Conservation (phyloP, 2,888 invertebrate genomes). For the Hoplodrina ambigua region DNA sequence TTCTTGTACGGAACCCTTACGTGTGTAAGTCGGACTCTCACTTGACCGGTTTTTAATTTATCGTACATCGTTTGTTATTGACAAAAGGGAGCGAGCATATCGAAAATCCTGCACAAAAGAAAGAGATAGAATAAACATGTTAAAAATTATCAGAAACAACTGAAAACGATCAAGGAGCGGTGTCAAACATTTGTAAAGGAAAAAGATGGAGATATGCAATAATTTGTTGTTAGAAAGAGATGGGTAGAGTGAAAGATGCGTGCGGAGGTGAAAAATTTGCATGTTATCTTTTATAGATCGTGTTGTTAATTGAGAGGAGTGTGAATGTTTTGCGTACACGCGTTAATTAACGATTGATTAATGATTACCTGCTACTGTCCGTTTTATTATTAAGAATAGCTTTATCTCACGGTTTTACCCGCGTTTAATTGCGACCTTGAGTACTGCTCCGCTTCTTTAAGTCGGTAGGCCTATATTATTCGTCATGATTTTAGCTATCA, state of each 20-base stretch:
- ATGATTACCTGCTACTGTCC: slow-evolving; percentile 79
- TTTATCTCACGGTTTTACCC: too few species aligned
- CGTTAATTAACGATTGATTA: slow-evolving; percentile 86
- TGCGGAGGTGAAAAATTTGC: slow-evolving; percentile 77
- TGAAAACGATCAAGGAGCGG: slow-evolving; percentile 42
- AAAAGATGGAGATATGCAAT: slow-evolving; percentile 58
- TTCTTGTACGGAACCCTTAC: too few species aligned
- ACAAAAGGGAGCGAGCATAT: slow-evolving; percentile 57
- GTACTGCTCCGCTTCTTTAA: too few species aligned
- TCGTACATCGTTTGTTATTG: slow-evolving; percentile 70
- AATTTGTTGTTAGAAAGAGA: slow-evolving; percentile 64
- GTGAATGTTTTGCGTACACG: slow-evolving; percentile 77
- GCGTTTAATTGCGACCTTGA: too few species aligned
- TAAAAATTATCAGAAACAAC: slow-evolving; percentile 43
- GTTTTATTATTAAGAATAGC: slow-evolving; percentile 60
- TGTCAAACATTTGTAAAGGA: slow-evolving; percentile 46
- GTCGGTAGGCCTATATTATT: too few species aligned
- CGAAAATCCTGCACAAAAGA: slow-evolving; percentile 16
- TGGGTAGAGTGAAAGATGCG: slow-evolving; percentile 70
- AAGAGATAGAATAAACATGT: slow-evolving; percentile 15
- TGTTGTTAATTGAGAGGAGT: slow-evolving; percentile 82
- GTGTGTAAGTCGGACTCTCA: too few species aligned
- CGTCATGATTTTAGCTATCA: too few species aligned
- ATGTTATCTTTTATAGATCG: slow-evolving; percentile 83
- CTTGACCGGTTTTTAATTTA: slow-evolving; percentile 67